phyloP scores from a whole-genome alignment of 2,113 vertebrate genomes.

The Nycticryphes semicollaris region DNA sequence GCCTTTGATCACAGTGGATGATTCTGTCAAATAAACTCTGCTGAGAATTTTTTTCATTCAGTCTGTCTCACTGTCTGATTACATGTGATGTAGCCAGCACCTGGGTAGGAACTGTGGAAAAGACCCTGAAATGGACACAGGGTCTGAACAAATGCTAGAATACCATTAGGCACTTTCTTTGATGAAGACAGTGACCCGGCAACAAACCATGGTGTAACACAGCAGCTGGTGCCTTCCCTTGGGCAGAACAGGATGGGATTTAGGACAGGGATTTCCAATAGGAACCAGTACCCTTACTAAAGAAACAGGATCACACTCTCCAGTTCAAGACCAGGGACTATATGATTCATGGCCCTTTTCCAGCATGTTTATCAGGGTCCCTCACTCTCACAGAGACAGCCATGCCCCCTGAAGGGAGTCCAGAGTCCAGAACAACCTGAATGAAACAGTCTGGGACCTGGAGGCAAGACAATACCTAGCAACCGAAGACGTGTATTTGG shows the following conservation, averaged over 20 bases:
- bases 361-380: background rate
- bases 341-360: background rate
- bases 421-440: background rate
- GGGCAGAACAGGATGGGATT: background rate
- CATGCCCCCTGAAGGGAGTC: background rate
- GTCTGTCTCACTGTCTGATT: background rate
- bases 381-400: rapidly evolving
- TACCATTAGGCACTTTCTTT: background rate
- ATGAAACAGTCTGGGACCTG: background rate
- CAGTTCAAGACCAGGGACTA: background rate
- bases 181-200: background rate
- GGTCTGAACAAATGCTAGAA: background rate
- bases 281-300: background rate
- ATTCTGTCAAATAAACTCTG: background rate
- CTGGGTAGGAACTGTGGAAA: background rate
- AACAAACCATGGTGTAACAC: background rate
- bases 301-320: background rate
- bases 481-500: background rate
- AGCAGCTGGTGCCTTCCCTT: background rate
- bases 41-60: background rate
- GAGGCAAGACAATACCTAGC: background rate
- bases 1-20: background rate
- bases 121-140: background rate
- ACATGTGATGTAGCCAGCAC: background rate
- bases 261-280: background rate